Base-by-base conservation (phyloP, 1,140 invertebrate genomes). In the Antheraea pernyi region DNA sequence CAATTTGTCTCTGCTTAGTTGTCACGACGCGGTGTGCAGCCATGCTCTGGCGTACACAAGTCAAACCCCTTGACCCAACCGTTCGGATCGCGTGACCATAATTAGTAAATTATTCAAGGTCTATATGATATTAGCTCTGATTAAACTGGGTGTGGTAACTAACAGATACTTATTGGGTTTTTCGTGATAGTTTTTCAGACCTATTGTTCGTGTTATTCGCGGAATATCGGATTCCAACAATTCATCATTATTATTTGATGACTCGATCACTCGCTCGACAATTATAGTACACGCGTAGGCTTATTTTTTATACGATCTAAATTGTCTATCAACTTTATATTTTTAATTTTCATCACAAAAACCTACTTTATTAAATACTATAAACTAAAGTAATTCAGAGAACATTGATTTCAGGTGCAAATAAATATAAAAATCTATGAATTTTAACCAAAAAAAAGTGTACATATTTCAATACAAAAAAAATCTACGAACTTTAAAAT, bases 61-160 rank as follows among this genome's bases (percentile, higher is more conserved):
- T 53, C 19, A 61, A 61, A 18, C 19, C 37, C 64, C 64, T 18
- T 65, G 64, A 65, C 64, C 37, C 42, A 19, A 9, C 42, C 19
- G 22, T 53, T 65, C 19, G 18, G 64, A 19, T 65, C 18, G 64
- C 64, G 64, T 65, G 64, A 65, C 19, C 10, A n/a, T 65, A 42
- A 65, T 65, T n/a, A 65, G 39, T 65, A 42, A 65, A 65, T 65
- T 42, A 65, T 39, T 19, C 64, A 65, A 65, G 64, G 64, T 65
- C 19, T 30, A 65, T 65, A 65, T 65, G 42, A 65, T 39, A 65
- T 48, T 46, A 16, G 19, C 18, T 53, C 10, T 13, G 46, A 1
- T 53, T 13, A 53, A 16, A 0, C 19, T 48, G 64, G 64, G 64
- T 65, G 64, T 65, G 64, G 64, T 46, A 19, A 18, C 18, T 53